A percentile compares a stretch with the other conserved stretches of the same genome.
Evolutionary conservation across 2,888 invertebrate species (phyloP).

Genomic region (Aphodius granarius): DNA sequence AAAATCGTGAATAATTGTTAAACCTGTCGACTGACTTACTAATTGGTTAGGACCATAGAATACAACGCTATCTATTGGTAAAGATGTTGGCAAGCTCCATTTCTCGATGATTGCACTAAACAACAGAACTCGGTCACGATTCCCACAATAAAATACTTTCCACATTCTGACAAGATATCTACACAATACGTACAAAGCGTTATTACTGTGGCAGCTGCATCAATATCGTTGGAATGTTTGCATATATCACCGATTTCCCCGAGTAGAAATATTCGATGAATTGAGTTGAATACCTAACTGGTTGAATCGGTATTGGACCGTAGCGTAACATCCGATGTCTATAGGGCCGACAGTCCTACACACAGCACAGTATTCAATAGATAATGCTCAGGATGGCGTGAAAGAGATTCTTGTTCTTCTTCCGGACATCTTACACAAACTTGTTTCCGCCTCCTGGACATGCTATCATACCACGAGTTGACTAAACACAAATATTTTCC

Average conservation of each 20-base stretch:
- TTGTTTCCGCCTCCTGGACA: neutral
- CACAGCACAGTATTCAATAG: neutral
- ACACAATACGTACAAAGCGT: too few species aligned
- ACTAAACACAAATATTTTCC: neutral
- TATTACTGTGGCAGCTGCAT: too few species aligned
- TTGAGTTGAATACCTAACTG: neutral
- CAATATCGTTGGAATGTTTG: too few species aligned
- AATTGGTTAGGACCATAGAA: too few species aligned
- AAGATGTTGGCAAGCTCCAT: too few species aligned
- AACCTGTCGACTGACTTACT: too few species aligned
- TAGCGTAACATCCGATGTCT: neutral
- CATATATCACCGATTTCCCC: neutral
- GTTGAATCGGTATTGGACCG: neutral
- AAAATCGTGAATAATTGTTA: too few species aligned
- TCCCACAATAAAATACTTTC: too few species aligned
- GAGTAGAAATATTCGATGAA: neutral
- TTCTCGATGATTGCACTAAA: too few species aligned
- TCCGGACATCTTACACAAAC: neutral
- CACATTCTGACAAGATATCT: too few species aligned
- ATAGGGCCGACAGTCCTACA: neutral
- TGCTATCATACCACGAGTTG: neutral
- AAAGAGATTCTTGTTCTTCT: neutral
- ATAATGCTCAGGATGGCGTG: neutral
- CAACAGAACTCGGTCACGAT: too few species aligned
- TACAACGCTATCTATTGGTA: too few species aligned